Conservation (phyloP, 1,140 invertebrate genomes). For the Forficula auricularia region DNA sequence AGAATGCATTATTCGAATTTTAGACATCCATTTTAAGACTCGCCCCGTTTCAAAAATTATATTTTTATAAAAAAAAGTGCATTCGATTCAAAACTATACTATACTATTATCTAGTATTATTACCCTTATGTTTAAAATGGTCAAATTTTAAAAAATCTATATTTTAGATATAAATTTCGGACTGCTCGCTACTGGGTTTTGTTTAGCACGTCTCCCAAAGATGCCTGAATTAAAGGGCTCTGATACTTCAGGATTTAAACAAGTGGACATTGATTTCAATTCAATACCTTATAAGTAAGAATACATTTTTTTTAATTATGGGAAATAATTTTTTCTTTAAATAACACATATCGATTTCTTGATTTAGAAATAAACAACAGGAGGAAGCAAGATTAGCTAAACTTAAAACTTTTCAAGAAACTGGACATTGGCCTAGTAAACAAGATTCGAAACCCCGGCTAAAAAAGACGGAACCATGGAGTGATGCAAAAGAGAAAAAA, state of each 20-base stretch:
- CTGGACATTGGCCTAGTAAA: conserved; percentile 57
- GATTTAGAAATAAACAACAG: conserved; percentile 43
- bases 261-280: conserved; percentile 51
- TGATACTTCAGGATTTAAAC: conserved; percentile 43
- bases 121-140: too few relatives aligned
- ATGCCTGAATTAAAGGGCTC: conserved; percentile 84
- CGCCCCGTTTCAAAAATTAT: too few relatives aligned
- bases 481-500: conserved; percentile 57
- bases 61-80: too few relatives aligned
- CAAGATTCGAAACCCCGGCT: conserved; percentile 33
- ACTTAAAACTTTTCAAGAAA: conserved; percentile 48
- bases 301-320: not conserved
- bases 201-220: conserved; percentile 71
- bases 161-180: conserved; percentile 64
- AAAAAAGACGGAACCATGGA: conserved; percentile 57
- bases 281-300: conserved; percentile 52
- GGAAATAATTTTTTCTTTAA: not conserved
- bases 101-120: too few relatives aligned
- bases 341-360: not conserved
- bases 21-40: too few relatives aligned
- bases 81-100: too few relatives aligned
- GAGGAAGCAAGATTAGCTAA: conserved; percentile 58
- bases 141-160: too few relatives aligned
- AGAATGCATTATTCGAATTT: too few relatives aligned
- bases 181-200: conserved; percentile 70